Evolutionary conservation across 2,113 vertebrate genomes (phyloP), one percentile per base, ranked within the genome.

Genomic region (Heterotilapia buettikoferi): DNA sequence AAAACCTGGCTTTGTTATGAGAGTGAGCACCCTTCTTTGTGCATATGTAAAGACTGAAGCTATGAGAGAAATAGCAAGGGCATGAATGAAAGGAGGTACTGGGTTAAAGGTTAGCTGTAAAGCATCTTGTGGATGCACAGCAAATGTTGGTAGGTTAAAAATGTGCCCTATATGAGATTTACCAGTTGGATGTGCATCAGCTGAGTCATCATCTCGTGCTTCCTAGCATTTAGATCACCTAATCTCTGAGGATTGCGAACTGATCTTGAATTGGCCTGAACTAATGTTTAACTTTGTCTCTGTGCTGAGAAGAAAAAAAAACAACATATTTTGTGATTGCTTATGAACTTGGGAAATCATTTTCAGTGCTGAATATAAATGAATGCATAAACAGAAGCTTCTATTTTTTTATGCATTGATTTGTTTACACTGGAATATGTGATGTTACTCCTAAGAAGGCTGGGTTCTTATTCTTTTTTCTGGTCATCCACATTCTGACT

Each of bases 361-460:
- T 76, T 76, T 76, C 71, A 47, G 14, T 47, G 14, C 71, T 76
- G 71, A 76, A 76, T 76, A 47, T 76, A 47, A 76, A 47, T 76
- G 71, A 45, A 45, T 26, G 40, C 2, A 0, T 73, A 45, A 73
- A 43, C 68, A 73, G 38, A 73, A 73, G 13, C 14, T 26, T 73
- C 21, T 45, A 24, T 73, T 73, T 71, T 43, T 73, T 45, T 14
- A 45, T 73, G 40, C 40, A 26, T 10, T 26, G 68, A 73, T 26
- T 45, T 45, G 14, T 73, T 73, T 26, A 26, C 38, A 10, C 68
- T 73, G 13, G 21, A 73, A 45, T 73, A 26, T 45, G 21, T 71
- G n/a, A 71, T 43, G 38, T 4, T 71, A 43, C n/a, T 71, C 36
- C 38, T 26, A 71, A 71, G 0, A 18, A 26, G 68, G 38, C 21